phyloP scores from a whole-genome alignment of 2,888 invertebrate species.

The Nephrotoma flavescens region DNA sequence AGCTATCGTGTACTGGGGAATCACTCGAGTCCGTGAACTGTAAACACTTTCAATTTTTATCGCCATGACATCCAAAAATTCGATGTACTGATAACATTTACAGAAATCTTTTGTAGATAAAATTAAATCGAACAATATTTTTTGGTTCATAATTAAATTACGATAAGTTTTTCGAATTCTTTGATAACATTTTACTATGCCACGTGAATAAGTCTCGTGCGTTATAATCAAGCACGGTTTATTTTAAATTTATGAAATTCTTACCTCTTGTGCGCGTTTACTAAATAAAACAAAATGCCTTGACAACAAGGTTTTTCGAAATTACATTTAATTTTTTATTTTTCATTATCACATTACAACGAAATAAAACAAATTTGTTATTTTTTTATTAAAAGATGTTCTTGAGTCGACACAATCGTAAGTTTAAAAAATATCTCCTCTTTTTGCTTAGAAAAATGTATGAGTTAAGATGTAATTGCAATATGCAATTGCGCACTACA shows the following conservation, averaged over 20 bases:
- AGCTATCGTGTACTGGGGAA: too few species aligned
- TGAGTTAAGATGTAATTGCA: background rate
- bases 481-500: background rate
- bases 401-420: background rate
- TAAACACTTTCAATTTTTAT: background rate
- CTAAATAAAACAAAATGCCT: background rate
- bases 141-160: too few species aligned
- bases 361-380: background rate
- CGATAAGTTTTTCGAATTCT: too few species aligned
- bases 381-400: background rate
- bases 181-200: too few species aligned
- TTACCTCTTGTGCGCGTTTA: too few species aligned
- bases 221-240: too few species aligned
- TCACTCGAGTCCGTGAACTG: background rate
- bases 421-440: background rate
- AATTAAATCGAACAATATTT: too few species aligned
- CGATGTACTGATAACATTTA: background rate
- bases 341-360: background rate
- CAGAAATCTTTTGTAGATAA: background rate
- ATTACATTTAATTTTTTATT: background rate
- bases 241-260: too few species aligned
- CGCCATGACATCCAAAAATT: background rate
- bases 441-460: background rate
- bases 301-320: background rate
- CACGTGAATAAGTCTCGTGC: too few species aligned